Base-by-base conservation (phyloP, 2,113 vertebrate species). In the Myotis yumanensis region DNA sequence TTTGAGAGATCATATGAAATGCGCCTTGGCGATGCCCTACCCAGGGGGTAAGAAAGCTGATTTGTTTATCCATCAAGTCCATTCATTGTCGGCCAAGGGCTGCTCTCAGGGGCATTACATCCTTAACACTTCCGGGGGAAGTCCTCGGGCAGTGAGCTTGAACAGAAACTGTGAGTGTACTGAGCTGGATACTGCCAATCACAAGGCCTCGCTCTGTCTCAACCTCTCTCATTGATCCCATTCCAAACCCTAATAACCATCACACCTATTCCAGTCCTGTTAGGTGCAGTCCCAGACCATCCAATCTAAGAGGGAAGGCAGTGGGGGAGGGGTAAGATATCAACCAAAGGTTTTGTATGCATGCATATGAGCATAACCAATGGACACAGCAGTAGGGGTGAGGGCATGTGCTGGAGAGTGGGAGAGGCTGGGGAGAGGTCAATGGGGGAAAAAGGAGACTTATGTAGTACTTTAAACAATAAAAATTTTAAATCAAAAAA, bases 131-230 rank as follows among this genome's bases (percentile, higher is more conserved):
- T 62, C 59, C 59, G 11, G 59, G 4, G 25, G 54, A 28, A 62
- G 59, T 62, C 59, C 59, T 11, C 3, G 0, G 92, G 54, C 16
- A 59, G 48, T 30, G 89, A 23, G 3, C 35, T 76, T 37, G 22
- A 91, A 84, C 11, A 77, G 64, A 90, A 66, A 16, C 32, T 10
- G 1, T 3, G 4, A 69, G 9, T 20, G 18, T 40, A 28, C 1
- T n/a, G 0, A 22, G 4, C 17, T 57, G 12, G 14, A 66, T n/a
- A 6, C 30, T 40, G 18, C 2, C n/a, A 14, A 23, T 18, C 32
- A 1, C 46, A 22, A 12, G 15, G n/a, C 9, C 14, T 54, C 28
- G 0, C 4, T 85, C 25, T 54, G 0, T 30, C 4, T 32, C 48
- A 17, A 6, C 17, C 6, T 62, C 9, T 20, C 30, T n/a, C 7